Base-by-base conservation (phyloP, 2,113 vertebrate species). In the Heterochromis multidens region DNA sequence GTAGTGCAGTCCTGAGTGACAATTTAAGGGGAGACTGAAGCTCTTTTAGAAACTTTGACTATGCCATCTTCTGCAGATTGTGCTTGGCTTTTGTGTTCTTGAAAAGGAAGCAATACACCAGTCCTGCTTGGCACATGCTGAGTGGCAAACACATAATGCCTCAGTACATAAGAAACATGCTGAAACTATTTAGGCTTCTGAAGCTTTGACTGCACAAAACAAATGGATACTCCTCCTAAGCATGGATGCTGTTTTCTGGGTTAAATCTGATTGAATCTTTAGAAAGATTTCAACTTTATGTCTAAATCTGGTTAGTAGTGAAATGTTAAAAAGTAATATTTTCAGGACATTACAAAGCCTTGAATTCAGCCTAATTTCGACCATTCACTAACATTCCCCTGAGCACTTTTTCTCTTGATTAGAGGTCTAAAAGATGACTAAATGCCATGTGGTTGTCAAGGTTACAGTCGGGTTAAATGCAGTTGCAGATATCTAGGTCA, bases 1-100 rank as follows among this genome's bases (percentile, higher is more conserved):
- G 62, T 31, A 74, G 67, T 31, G 70, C 79, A 23, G 81, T 90
- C 86, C 87, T 91, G 90, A 89, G 88, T 84, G 88, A 85, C 79
- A 60, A 33, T 88, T 91, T 89, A 89, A 79, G 46, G 40, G 17
- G 31, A 65, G 72, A 81, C 78, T 83, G 86, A 82, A 89, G 80
- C 25, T 2, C 82, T 87, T 88, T 85, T 62, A 77, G 83, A 58
- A 43, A 81, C 60, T 81, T 81, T 70, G 58, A 83, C 79, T 61
- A 21, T 13, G 29, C 76, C 78, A 11, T 54, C 40, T 80, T 77
- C 62, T 46, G 49, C 80, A 61, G 76, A 59, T 60, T 84, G 31
- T 21, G 77, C 54, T 84, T 43, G 8, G 17, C 56, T 78, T 88
- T 59, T 63, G 86, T 81, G 46, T 74, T 88, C 49, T 85, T 49